These are phyloP conservation scores for Rachycentron canadum DNA, from an alignment of 2,797 vertebrate genomes.

Conservation along the genomic window DNA sequence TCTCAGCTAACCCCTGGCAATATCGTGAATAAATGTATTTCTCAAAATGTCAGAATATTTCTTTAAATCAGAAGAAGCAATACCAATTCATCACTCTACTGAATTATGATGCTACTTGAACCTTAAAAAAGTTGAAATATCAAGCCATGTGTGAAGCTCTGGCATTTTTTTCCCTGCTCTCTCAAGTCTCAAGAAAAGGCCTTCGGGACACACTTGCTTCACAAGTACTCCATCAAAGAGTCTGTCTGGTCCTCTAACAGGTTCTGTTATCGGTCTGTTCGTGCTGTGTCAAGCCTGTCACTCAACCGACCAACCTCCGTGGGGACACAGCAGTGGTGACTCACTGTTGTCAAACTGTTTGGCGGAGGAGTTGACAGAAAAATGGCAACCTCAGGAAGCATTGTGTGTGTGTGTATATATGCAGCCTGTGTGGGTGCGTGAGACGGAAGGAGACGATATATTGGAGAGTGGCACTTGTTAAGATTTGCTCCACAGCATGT, in stretches of 20 bases:
- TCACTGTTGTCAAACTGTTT: constrained; percentile 72
- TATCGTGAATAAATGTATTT: not conserved
- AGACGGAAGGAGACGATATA: constrained; percentile 17
- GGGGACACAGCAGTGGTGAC: constrained; percentile 65
- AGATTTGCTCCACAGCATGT: constrained; percentile 32
- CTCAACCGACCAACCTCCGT: constrained; percentile 55
- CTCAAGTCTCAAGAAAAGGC: constrained; percentile 31
- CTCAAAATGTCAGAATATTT: not conserved
- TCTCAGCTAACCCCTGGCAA: not conserved
- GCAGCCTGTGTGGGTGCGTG: constrained; percentile 10
- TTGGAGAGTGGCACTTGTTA: constrained; percentile 12
- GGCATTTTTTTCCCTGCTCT: constrained; percentile 20
- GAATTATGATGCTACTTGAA: not conserved
- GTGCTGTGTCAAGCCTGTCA: constrained; percentile 61
- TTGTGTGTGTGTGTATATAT: constrained; percentile 24
- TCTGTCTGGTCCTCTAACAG: constrained; percentile 50
- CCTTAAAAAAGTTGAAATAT: constrained; percentile 3
- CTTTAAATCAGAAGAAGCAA: not conserved
- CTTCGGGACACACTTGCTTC: constrained; percentile 40
- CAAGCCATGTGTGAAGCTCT: constrained; percentile 26
- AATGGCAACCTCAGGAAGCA: constrained; percentile 53
- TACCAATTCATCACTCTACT: not conserved
- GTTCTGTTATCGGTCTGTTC: constrained; percentile 51
- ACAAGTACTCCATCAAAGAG: constrained; percentile 53
- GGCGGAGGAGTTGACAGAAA: constrained; percentile 62